Base-by-base conservation (phyloP, 23 tunicate genomes). In the Clavelina lepadiformis region DNA sequence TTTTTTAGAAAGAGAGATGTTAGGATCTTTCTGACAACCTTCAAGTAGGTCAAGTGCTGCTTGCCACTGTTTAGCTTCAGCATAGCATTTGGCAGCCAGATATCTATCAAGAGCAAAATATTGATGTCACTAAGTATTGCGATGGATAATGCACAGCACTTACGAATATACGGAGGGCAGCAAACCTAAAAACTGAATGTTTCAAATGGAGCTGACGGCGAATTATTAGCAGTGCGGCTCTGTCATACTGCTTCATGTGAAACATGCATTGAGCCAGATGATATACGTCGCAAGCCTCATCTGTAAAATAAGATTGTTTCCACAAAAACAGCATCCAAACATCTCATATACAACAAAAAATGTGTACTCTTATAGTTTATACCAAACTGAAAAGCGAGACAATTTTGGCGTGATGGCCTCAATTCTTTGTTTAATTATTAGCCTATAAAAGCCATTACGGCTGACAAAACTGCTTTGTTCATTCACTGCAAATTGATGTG, bases 211-310 rank as follows among this genome's bases (percentile, higher is more conserved):
- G 78, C 28, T 69, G 62, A 35, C 69, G 63, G 25, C 50, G 63
- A 4, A 31, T 77, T 7, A 89, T 89, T 1, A 81, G 69, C 36
- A 71, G 21, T 22, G 89, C 97, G 44, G 97, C 97, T 63, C 97
- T 44, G 58, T 89, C 83, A 65, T 74, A 89, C 64, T 89, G 91
- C 38, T 67, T 73, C 35, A 71, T 35, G 30, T 28, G 35, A 54
- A 32, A 89, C 97, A 89, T 89, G 60, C 80, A 77, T 69, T 89
- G 97, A 31, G 89, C 83, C 56, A 81, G 74, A 49, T 47, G 51
- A 49, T 75, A 81, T 0, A 81, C 62, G 38, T 89, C 97, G 28
- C 35, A 4, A 5, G 55, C 36, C 1, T 81, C 78, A 69, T 75
- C 95, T 86, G 44, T 22, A 71, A 20, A 29, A n/a, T n/a, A n/a